Evolutionary conservation across 2,113 vertebrate genomes (phyloP).

Genomic region (Ctenodactylus gundi): DNA sequence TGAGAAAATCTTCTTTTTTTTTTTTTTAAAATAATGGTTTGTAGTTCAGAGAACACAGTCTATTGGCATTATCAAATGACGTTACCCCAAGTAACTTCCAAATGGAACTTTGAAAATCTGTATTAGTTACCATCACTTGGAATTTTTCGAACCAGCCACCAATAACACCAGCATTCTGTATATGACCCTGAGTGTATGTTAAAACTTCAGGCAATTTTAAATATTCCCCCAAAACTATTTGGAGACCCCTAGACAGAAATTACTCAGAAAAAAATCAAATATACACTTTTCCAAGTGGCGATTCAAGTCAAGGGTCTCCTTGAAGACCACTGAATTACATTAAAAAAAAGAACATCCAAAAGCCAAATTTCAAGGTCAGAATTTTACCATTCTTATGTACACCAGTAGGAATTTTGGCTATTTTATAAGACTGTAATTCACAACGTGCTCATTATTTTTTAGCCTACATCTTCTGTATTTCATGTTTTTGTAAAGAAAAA

Average conservation of each 20-base stretch:
- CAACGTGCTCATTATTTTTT: not conserved
- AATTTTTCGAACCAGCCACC: constrained; percentile 9
- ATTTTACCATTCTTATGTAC: not conserved
- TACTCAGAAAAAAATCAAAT: not conserved
- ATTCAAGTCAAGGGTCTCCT: constrained; percentile 26
- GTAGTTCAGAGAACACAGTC: constrained; percentile 20
- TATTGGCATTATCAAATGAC: not conserved
- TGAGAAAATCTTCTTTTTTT: too few species aligned
- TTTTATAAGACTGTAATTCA: not conserved
- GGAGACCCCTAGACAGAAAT: constrained; percentile 3
- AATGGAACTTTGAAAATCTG: not conserved
- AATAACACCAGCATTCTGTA: not conserved
- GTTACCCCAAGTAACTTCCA: not conserved
- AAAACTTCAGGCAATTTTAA: constrained; percentile 12
- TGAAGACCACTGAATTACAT: constrained; percentile 20
- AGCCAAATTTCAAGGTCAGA: constrained; percentile 5
- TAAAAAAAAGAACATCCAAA: not conserved
- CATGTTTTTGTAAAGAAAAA: constrained; percentile 11
- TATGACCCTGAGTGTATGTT: not conserved
- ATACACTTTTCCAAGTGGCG: not conserved
- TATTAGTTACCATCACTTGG: not conserved
- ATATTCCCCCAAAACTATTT: constrained; percentile 29
- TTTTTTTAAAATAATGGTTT: constrained; percentile 17
- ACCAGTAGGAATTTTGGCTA: not conserved
- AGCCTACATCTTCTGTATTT: not conserved